Evolutionary conservation across 2,888 invertebrate species (phyloP), one percentile per base, ranked within the genome.

Genomic region (Rosalia funebris): DNA sequence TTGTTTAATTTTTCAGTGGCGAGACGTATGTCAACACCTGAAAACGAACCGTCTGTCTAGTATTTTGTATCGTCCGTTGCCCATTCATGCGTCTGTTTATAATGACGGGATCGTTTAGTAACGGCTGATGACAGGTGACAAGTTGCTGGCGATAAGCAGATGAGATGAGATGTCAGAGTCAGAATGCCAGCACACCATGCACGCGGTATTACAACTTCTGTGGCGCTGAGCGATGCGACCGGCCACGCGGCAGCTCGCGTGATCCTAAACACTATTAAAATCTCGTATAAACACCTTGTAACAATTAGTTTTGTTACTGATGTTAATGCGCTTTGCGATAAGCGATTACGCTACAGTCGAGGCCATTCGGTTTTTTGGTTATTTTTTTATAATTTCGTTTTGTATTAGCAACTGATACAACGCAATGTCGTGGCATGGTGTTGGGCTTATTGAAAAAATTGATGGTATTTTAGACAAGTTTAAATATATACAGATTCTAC

Each of bases 281-380:
- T 74, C 75, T 75, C 72, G 72, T 72, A 71, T 75, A 77, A 76
- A 76, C 77, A 77, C 77, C 76, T 77, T 74, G 76, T 74, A 71
- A 74, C 75, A 76, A 75, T 76, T 77, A 77, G 74, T 75, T 72
- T 72, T 71, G 70, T 63, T 56, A 70, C 66, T n/a, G 65, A 66
- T 68, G 67, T 69, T 75, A 72, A 73, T 73, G 71, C 70, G 60
- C 7, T 74, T 69, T 67, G 41, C 57, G 57, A 57, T 57, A 57
- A 31, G 46, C 42, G 57, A 50, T 50, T 57, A 44, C 19, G 37
- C 42, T 34, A 44, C 42, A 54, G 25, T 7, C 25, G 25, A 25
- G 25, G 25, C 7, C 25, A 25, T n/a, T n/a, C n/a, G n/a, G n/a
- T n/a, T n/a, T n/a, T n/a, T n/a, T n/a, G n/a, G n/a, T n/a, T n/a